Conservation (phyloP, 2,113 vertebrate species). For the Anseranas semipalmata region DNA sequence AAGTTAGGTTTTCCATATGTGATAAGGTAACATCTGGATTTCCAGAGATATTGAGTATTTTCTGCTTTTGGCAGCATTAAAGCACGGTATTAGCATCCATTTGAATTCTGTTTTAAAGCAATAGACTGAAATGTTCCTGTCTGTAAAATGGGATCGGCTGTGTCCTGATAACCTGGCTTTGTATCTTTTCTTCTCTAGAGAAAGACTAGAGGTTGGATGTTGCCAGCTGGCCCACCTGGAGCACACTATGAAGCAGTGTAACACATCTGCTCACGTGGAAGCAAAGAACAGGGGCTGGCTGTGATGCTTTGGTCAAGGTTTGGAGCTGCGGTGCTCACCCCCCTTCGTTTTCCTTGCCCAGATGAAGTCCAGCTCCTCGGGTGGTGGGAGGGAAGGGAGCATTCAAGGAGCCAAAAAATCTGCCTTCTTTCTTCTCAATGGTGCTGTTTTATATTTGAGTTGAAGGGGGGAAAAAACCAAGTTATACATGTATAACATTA, state of each 20-base stretch:
- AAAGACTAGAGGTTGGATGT: slow-evolving; percentile 83
- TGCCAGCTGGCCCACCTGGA: slow-evolving; percentile 83
- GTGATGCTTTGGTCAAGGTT: slow-evolving; percentile 2
- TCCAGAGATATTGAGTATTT: background rate
- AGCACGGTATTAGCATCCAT: background rate
- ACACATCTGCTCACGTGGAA: slow-evolving; percentile 44
- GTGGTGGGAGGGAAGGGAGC: no score
- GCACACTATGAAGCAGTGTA: slow-evolving; percentile 79
- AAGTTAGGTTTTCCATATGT: no score
- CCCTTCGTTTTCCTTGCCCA: fast-evolving
- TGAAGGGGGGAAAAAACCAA: background rate
- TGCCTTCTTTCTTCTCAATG: fast-evolving
- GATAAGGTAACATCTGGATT: background rate
- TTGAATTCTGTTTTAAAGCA: background rate
- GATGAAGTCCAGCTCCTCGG: fast-evolving
- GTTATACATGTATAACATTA: fast-evolving
- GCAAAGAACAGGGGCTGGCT: slow-evolving; percentile 66
- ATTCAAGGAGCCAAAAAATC: background rate
- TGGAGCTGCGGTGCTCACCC: background rate
- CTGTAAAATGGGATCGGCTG: background rate
- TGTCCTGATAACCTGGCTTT: background rate
- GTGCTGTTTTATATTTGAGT: background rate
- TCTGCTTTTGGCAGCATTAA: background rate
- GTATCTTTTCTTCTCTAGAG: slow-evolving; percentile 69
- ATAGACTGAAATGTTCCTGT: fast-evolving